A percentile compares a stretch with the other conserved stretches of the same genome.
phyloP scores from a whole-genome alignment of 2,888 invertebrate species.

The Agonopterix arenella region DNA sequence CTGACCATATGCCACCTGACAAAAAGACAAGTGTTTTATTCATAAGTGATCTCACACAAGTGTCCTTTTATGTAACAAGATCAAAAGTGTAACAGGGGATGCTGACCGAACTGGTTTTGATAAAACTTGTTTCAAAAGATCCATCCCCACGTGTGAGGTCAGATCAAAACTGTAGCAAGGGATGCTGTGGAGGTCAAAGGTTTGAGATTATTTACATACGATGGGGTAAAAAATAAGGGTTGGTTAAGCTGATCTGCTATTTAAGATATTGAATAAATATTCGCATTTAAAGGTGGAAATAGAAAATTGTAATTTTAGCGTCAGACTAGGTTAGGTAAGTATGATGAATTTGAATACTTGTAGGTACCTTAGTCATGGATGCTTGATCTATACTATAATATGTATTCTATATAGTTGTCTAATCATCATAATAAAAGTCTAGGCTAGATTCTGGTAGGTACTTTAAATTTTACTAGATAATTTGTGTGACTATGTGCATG shows the following conservation, averaged over 20 bases:
- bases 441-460: no score
- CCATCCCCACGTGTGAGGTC: slow-evolving; percentile 4
- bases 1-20: not conserved
- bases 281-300: no score
- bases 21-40: slow-evolving; percentile 1
- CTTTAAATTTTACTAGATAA: no score
- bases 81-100: slow-evolving; percentile 45
- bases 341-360: no score
- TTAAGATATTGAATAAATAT: not conserved
- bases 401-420: no score
- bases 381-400: no score
- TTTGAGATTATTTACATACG: slow-evolving; percentile 26
- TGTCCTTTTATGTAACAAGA: slow-evolving; percentile 23
- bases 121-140: slow-evolving; percentile 10
- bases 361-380: no score
- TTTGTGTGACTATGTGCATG: no score
- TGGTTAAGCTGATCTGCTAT: not conserved
- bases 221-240: slow-evolving; percentile 17
- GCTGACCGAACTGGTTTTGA: slow-evolving; percentile 18
- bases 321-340: no score
- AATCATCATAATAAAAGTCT: no score
- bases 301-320: no score
- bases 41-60: slow-evolving; percentile 6
- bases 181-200: slow-evolving; percentile 40
- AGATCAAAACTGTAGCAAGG: slow-evolving; percentile 33